Percentiles rank a stretch among this genome's conserved stretches.
phyloP scores from a whole-genome alignment of 1,140 invertebrate genomes.

The Diorhabda sublineata region DNA sequence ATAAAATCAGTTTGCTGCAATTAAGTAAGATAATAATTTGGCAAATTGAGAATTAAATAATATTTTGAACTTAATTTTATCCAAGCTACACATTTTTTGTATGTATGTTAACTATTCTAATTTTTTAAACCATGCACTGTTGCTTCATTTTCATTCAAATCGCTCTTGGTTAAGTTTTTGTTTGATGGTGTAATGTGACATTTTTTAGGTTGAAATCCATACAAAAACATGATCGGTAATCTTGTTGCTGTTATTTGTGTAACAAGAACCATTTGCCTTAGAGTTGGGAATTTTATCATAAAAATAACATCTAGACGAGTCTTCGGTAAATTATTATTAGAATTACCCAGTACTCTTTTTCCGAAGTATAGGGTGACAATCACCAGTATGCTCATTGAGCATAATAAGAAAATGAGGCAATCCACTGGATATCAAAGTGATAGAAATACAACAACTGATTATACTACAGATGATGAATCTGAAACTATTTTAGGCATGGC shows the following conservation, averaged over 20 bases:
- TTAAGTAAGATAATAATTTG: no score
- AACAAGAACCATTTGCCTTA: conserved; percentile 4
- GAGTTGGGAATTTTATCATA: conserved; percentile 4
- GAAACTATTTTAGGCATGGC: not conserved
- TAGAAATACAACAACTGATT: conserved; percentile 5
- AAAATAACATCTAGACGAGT: conserved; percentile 6
- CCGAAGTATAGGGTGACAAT: conserved; percentile 18
- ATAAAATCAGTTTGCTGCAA: no score
- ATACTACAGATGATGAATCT: not conserved
- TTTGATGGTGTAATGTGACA: no score
- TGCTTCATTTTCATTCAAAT: no score
- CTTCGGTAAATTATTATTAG: conserved; percentile 15
- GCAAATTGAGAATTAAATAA: no score
- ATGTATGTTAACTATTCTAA: no score
- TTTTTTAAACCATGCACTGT: no score
- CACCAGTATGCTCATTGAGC: conserved; percentile 9
- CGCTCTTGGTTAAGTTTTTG: no score
- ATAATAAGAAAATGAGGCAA: conserved; percentile 16
- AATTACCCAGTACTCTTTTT: conserved; percentile 15
- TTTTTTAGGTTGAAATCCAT: no score
- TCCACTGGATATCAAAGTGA: not conserved
- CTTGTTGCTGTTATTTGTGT: not conserved
- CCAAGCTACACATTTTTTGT: no score
- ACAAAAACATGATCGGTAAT: no score
- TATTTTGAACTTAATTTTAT: no score